These are phyloP conservation scores for Bergia sp. DNA, from an alignment of 92 coral and sea anemone genomes.

Conservation along the genomic window DNA sequence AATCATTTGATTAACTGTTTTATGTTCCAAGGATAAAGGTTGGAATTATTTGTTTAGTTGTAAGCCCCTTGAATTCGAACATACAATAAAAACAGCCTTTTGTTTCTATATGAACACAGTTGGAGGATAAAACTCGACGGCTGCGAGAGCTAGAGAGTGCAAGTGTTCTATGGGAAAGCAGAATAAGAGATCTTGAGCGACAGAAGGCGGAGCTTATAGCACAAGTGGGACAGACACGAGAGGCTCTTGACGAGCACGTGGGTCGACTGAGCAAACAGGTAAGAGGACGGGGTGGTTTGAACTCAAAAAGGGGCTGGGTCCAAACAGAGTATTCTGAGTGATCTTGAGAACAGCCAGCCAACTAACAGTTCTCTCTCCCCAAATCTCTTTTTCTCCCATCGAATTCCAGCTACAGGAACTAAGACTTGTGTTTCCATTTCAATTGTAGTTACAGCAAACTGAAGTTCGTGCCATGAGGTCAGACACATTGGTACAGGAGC, in stretches of 20 bases:
- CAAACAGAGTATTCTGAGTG: no score
- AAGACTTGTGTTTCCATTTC: not conserved
- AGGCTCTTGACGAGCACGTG: conserved; percentile 91
- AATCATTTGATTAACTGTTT: not conserved
- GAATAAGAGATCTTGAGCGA: conserved; percentile 89
- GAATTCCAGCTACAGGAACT: not conserved
- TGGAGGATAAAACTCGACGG: conserved; percentile 92
- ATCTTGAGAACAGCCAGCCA: not conserved
- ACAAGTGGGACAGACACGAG: conserved; percentile 82
- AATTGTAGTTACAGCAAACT: conserved; percentile 80
- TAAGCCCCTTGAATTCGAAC: not conserved
- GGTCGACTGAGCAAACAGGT: conserved; percentile 95
- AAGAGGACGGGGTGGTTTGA: not conserved
- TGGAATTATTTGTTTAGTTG: not conserved
- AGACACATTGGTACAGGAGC: conserved; percentile 90
- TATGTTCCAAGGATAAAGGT: not conserved
- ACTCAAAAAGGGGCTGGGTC: not conserved
- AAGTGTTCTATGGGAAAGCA: conserved; percentile 89
- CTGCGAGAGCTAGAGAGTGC: conserved; percentile 88
- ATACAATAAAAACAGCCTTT: not conserved
- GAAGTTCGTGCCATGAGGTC: conserved; percentile 83
- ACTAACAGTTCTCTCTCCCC: not conserved
- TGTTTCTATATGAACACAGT: conserved; percentile 42
- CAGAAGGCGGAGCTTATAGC: conserved; percentile 81
- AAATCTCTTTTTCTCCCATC: not conserved